Evolutionary conservation across 2,113 vertebrate genomes (phyloP), one percentile per base, ranked within the genome.

Genomic region (Siniperca knerii): DNA sequence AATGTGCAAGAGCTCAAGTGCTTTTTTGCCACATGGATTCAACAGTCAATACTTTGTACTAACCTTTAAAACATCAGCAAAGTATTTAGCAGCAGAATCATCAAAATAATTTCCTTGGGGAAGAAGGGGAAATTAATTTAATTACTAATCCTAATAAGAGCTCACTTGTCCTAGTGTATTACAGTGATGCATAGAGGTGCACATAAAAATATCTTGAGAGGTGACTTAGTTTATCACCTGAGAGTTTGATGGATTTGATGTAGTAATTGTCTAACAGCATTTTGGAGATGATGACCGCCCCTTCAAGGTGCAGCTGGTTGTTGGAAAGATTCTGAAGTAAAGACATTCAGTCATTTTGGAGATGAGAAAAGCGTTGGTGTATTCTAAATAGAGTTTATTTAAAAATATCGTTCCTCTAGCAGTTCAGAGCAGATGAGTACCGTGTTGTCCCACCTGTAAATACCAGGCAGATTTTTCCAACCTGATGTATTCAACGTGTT

Each of bases 301-400:
- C 96, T 80, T 91, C 54, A 29, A 90, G 85, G 40, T 71, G 82
- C 37, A 97, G 89, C 2, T 93, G 46, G 83, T 97, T 97, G 70
- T 93, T 68, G 4, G 96, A 96, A 35, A 97, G 78, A 57, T 97
- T 96, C 96, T 98, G 88, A 85, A 82, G 91, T 52, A 40, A 78
- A 90, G 18, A 80, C 0, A 13, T 58, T 18, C 1, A 48, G 35
- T 46, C 25, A 54, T 66, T 37, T 7, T 78, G 40, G 4, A 40
- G 35, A 62, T 15, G 4, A 18, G 42, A 35, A n/a, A 20, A 20
- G 18, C 50, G 23, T 65, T 33, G 1, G 29, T 18, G 4, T 13
- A 8, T 25, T 42, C 7, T 20, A 2, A 12, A 29, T 16, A 33
- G 46, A 50, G n/a, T 20, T 21, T 33, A 21, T 55, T 40, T 2